Conservation (phyloP, 1,140 invertebrate genomes). For the Sinonovacula constricta region DNA sequence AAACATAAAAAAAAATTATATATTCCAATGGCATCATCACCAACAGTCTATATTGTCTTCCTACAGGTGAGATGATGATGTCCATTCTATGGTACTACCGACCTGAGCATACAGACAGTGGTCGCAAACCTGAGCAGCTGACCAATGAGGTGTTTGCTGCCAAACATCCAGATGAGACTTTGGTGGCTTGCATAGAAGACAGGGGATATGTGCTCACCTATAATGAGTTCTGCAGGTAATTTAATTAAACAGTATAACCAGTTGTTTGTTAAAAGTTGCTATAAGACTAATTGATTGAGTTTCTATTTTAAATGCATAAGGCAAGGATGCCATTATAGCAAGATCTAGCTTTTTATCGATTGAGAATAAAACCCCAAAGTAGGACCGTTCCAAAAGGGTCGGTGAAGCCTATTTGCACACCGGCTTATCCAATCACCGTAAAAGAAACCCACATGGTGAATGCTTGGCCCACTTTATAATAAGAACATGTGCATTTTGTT, state of each 20-base stretch:
- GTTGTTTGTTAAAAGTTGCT: not conserved
- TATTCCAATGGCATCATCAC: too few relatives aligned
- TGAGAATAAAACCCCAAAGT: too few relatives aligned
- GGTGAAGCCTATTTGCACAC: too few relatives aligned
- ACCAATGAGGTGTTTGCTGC: constrained; percentile 97
- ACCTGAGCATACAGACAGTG: constrained; percentile 96
- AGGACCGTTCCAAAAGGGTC: too few relatives aligned
- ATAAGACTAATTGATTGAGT: not conserved
- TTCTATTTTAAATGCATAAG: not conserved
- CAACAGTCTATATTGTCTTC: too few relatives aligned
- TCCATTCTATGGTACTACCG: constrained; percentile 98
- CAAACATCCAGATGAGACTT: constrained; percentile 94
- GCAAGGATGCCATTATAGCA: too few relatives aligned
- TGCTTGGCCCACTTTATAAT: too few relatives aligned
- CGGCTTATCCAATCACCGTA: too few relatives aligned
- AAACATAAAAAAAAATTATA: too few relatives aligned
- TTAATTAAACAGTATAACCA: not conserved
- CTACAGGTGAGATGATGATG: constrained; percentile 98
- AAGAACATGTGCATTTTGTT: too few relatives aligned
- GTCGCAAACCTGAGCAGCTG: constrained; percentile 86
- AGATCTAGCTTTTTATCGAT: too few relatives aligned
- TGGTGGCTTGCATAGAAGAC: constrained; percentile 98
- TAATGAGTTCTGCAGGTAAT: constrained; percentile 96
- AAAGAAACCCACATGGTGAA: too few relatives aligned
- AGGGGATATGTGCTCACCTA: constrained; percentile 98